A percentile compares a stretch with the other conserved stretches of the same genome.
These are phyloP conservation scores for Colletes collaris DNA, from an alignment of 2,888 invertebrate genomes.

Conservation along the genomic window DNA sequence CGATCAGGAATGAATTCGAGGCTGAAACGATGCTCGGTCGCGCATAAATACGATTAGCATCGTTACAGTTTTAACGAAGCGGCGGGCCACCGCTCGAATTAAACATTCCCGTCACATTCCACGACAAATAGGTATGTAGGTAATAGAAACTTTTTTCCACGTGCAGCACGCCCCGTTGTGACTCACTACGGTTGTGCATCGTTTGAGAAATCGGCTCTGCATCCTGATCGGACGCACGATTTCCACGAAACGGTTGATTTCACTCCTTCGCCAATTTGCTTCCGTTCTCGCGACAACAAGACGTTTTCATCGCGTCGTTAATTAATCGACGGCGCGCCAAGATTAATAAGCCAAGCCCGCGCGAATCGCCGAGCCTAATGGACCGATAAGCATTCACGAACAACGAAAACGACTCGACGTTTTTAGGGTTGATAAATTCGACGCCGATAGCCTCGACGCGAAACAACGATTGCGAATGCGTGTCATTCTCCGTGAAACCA, in stretches of 20 bases:
- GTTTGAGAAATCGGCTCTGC: constrained; percentile 42
- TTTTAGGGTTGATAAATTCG: constrained; percentile 23
- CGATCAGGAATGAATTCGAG: no score
- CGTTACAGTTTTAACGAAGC: constrained; percentile 44
- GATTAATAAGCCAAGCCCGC: neutral
- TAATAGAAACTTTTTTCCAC: constrained; percentile 65
- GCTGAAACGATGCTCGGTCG: neutral
- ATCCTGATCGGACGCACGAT: constrained; percentile 52
- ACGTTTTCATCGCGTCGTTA: neutral
- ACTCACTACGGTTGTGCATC: constrained; percentile 54
- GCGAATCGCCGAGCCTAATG: constrained; percentile 4
- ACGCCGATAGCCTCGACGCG: constrained; percentile 5
- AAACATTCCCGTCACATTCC: constrained; percentile 55
- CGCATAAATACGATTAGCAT: neutral
- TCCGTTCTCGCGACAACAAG: constrained; percentile 29
- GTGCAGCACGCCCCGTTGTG: constrained; percentile 52
- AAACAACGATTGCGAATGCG: constrained; percentile 1
- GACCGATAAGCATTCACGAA: constrained; percentile 10
- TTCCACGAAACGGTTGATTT: constrained; percentile 57
- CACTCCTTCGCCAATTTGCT: constrained; percentile 28
- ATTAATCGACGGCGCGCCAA: neutral
- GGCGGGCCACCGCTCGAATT: constrained; percentile 17
- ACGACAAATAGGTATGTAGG: constrained; percentile 64
- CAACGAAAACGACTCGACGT: neutral
- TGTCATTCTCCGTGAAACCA: neutral